Percentiles rank a stretch among this genome's conserved stretches.
Evolutionary conservation across 2,113 vertebrate genomes (phyloP).

Genomic region (Bubo scandiacus): DNA sequence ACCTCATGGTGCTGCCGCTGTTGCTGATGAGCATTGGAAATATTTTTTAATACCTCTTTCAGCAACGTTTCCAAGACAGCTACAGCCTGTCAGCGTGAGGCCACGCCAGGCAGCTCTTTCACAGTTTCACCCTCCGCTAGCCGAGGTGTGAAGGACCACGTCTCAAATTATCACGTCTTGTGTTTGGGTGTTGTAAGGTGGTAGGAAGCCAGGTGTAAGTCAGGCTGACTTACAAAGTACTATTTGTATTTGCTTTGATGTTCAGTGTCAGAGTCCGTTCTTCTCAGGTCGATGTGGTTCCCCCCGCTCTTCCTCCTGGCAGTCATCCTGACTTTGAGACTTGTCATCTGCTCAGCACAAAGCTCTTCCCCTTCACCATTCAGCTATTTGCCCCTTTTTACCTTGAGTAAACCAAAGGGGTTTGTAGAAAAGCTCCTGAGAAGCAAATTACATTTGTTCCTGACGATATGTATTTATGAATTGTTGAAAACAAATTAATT

Average conservation of each 20-base stretch:
- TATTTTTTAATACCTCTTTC: neutral
- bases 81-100: neutral
- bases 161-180: neutral
- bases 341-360: neutral
- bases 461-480: fast-evolving
- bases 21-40: fast-evolving
- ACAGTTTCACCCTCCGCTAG: neutral
- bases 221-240: neutral
- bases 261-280: neutral
- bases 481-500: neutral
- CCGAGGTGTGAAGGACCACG: neutral
- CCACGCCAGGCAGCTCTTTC: fast-evolving
- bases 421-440: neutral
- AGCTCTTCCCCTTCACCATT: neutral
- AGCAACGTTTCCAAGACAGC: neutral
- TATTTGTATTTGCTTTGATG: fast-evolving
- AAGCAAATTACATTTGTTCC: neutral
- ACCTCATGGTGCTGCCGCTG: neutral
- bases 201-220: neutral
- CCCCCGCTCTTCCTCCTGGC: neutral
- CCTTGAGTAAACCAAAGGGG: neutral
- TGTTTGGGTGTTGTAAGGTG: neutral
- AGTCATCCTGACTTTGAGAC: neutral
- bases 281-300: neutral
- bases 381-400: neutral